phyloP scores from a whole-genome alignment of 2,113 vertebrate genomes.

The Mugil cephalus region DNA sequence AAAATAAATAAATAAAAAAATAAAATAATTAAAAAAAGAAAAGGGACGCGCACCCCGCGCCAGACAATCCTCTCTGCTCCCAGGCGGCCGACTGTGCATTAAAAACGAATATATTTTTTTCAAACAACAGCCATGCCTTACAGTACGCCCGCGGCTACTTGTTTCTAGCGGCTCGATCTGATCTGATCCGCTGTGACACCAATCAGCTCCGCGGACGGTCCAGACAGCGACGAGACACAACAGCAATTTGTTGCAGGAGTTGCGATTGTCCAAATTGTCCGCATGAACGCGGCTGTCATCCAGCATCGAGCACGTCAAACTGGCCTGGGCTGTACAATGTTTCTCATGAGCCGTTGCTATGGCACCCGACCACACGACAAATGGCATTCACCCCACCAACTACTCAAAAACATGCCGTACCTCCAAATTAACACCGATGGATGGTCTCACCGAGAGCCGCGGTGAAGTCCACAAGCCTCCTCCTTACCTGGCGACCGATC shows the following conservation, averaged over 20 bases:
- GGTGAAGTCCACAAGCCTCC: constrained; percentile 41
- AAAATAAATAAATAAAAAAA: constrained; percentile 15
- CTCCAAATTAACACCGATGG: constrained; percentile 33
- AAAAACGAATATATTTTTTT: constrained; percentile 34
- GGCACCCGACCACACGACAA: constrained; percentile 84
- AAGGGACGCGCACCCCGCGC: constrained; percentile 34
- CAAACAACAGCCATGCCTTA: constrained; percentile 32
- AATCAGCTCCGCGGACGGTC: constrained; percentile 25
- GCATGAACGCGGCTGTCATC: constrained; percentile 70
- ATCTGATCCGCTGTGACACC: constrained; percentile 40
- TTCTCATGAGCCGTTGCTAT: constrained; percentile 83
- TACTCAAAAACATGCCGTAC: constrained; percentile 67
- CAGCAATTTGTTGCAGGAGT: constrained; percentile 64
- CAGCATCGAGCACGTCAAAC: constrained; percentile 65
- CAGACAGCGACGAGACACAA: constrained; percentile 54
- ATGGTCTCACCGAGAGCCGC: constrained; percentile 52
- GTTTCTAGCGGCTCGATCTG: constrained; percentile 31
- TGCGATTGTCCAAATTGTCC: constrained; percentile 53
- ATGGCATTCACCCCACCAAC: constrained; percentile 75
- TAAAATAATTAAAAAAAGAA: not conserved
- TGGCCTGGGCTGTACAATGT: constrained; percentile 66
- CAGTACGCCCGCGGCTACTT: constrained; percentile 36
- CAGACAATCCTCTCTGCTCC: constrained; percentile 11
- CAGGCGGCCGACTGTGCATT: constrained; percentile 3
- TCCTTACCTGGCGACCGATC: constrained; percentile 80